These are phyloP conservation scores for Perizoma affinitatum DNA, from an alignment of 2,888 invertebrate species.

Conservation along the genomic window DNA sequence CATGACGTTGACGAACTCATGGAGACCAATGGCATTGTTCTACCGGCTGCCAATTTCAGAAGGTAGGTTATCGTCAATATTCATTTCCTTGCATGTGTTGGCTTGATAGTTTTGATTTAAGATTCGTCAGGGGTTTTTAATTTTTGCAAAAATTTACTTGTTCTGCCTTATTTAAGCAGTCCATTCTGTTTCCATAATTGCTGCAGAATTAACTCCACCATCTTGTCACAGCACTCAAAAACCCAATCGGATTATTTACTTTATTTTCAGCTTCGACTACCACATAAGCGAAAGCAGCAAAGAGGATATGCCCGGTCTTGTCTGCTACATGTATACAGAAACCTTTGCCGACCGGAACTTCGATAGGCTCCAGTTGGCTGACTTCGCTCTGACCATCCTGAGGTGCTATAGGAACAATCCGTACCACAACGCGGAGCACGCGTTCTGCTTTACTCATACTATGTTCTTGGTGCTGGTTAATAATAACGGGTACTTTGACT, in stretches of 20 bases:
- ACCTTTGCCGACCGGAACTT: constrained; percentile 71
- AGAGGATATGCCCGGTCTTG: constrained; percentile 79
- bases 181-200: no score
- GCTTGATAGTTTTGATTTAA: no score
- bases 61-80: constrained; percentile 56
- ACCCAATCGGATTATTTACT: no score
- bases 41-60: constrained; percentile 72
- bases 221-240: no score
- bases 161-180: no score
- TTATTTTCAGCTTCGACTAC: constrained; percentile 77
- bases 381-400: constrained; percentile 79
- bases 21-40: constrained; percentile 62
- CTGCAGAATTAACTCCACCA: no score
- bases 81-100: no score
- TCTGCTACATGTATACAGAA: constrained; percentile 79
- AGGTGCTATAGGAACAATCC: constrained; percentile 80
- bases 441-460: constrained; percentile 85
- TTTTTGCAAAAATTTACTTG: no score
- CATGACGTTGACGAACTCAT: constrained; percentile 77
- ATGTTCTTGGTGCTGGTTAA: constrained; percentile 82
- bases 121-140: no score
- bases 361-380: constrained; percentile 61
- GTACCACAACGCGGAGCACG: constrained; percentile 86
- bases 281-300: constrained; percentile 79
- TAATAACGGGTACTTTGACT: constrained; percentile 74